Evolutionary conservation across 2,113 vertebrate genomes (phyloP), one percentile per base, ranked within the genome.

Genomic region (Etheostoma spectabile): DNA sequence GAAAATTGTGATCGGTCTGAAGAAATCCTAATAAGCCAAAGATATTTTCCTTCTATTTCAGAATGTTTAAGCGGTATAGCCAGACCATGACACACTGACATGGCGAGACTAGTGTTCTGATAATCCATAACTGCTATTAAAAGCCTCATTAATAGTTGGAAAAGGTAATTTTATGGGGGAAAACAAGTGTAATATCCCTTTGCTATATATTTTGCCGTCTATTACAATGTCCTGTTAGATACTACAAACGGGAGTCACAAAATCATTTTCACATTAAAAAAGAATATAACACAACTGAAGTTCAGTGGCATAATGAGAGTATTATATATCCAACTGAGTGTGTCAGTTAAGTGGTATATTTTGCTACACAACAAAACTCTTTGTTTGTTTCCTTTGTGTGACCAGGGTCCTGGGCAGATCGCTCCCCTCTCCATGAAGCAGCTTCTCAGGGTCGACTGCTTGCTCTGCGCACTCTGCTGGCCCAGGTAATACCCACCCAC

Each of bases 361-460:
- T 61, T n/a, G 30, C 15, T n/a, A 14, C 21, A n/a, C 21, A 64
- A 46, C 42, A 48, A 22, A 51, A 33, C 3, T 51, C 24, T 49
- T 19, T 49, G 16, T 67, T 18, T 55, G 51, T 52, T n/a, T 51
- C 5, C 21, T 6, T 42, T 33, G 14, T 72, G 38, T 74, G 19
- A 30, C 14, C 84, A 99, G 98, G 98, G 65, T 98, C 98, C 48
- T 99, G 98, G 98, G 98, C 98, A 77, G 98, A 99, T 90, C 95
- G 97, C 35, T 98, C 97, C 72, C 98, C 98, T 27, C 94, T 99
- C 12, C 98, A 99, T 88, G 98, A 99, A 92, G 98, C 97, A 66
- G 98, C 98, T 22, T 97, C 96, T 86, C 97, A 99, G 92, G 98
- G 98, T 77, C 97, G 98, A 52, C 96, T 99, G 61, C 96, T 99